phyloP scores from a whole-genome alignment of 2,113 vertebrate genomes.

The Lipotes vexillifer region DNA sequence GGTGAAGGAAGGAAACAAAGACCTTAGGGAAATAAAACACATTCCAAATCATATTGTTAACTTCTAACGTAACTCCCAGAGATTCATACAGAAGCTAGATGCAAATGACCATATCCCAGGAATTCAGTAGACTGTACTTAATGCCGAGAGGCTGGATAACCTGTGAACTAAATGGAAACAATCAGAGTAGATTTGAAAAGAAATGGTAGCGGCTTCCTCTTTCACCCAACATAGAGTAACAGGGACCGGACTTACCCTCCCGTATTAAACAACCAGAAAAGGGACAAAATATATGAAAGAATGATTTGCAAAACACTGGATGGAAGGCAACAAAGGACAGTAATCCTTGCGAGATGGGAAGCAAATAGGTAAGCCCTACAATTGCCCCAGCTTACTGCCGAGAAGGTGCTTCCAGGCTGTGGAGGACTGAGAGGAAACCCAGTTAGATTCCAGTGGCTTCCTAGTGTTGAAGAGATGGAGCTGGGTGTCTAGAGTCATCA shows the following conservation, averaged over 20 bases:
- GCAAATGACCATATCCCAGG: neutral
- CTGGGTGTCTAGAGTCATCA: neutral
- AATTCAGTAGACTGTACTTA: neutral
- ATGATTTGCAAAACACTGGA: neutral
- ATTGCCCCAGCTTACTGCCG: neutral
- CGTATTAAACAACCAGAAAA: neutral
- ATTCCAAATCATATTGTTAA: neutral
- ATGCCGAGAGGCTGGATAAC: neutral
- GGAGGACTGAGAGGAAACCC: neutral
- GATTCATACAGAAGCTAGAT: neutral
- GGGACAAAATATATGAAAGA: neutral
- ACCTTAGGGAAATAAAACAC: neutral
- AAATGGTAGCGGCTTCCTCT: neutral
- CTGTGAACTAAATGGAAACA: neutral
- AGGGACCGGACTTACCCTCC: neutral
- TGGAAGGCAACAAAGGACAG: neutral
- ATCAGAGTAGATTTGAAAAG: neutral
- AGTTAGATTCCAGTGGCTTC: neutral
- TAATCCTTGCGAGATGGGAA: neutral
- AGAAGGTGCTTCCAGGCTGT: neutral
- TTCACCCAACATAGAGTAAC: neutral
- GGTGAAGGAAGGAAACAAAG: neutral
- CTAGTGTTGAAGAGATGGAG: neutral
- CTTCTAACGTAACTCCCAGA: neutral
- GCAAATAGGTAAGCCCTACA: neutral